phyloP scores from a whole-genome alignment of 2,797 vertebrate genomes.

The Xiphorhynchus erythropygius region DNA sequence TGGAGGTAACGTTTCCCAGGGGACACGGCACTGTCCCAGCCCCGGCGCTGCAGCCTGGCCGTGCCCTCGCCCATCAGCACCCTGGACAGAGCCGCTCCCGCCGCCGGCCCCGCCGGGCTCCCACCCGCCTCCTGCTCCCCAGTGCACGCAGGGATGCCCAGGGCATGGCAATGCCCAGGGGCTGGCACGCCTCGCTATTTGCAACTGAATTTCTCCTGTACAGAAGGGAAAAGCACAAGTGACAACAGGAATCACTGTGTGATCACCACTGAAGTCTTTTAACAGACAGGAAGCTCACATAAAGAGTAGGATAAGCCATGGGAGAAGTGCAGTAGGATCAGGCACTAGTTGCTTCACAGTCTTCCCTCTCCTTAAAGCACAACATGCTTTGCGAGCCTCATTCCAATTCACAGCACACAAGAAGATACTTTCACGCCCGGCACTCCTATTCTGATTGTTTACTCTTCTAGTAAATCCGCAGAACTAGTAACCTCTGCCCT shows the following conservation, averaged over 20 bases:
- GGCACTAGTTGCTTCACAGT: not conserved
- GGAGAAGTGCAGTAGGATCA: rapidly evolving
- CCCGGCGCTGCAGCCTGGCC: not conserved
- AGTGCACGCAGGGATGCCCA: not conserved
- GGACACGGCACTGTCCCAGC: rapidly evolving
- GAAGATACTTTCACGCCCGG: not conserved
- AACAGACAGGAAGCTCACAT: not conserved
- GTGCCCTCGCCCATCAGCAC: not conserved
- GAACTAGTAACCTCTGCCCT: not conserved
- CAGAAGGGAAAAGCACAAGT: rapidly evolving
- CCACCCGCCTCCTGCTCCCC: not conserved
- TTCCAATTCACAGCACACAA: not conserved
- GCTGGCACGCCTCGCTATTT: no score
- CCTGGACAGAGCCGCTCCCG: not conserved
- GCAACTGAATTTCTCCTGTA: not conserved
- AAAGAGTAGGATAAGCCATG: rapidly evolving
- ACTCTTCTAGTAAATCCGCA: not conserved
- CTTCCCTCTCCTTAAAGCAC: not conserved
- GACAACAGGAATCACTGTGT: not conserved
- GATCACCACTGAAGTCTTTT: not conserved
- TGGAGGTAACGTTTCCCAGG: rapidly evolving
- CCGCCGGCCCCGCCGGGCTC: not conserved
- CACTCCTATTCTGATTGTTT: not conserved
- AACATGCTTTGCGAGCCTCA: not conserved
- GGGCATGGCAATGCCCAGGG: rapidly evolving